Percentiles rank a stretch among this genome's conserved stretches.
Evolutionary conservation across 2,797 vertebrate species (phyloP).

Genomic region (Limosa lapponica): DNA sequence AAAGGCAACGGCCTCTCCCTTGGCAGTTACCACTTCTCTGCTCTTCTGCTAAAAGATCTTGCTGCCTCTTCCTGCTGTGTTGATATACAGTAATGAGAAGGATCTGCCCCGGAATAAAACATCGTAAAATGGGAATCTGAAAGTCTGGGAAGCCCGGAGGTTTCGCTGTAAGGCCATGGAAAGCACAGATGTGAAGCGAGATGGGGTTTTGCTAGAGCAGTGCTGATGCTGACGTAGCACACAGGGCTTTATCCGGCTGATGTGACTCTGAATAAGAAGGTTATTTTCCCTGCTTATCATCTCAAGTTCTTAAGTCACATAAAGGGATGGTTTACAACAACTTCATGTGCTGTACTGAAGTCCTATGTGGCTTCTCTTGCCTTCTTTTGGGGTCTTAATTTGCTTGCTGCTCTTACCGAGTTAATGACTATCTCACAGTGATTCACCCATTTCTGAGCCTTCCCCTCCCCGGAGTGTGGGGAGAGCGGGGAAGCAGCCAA

Average conservation of each 20-base stretch:
- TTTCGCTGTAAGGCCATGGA: not conserved
- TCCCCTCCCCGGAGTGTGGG: not conserved
- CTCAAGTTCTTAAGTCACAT: not conserved
- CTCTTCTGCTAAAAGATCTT: not conserved
- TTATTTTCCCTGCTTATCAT: not conserved
- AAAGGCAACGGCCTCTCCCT: not conserved
- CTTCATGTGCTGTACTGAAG: not conserved
- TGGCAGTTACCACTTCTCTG: not conserved
- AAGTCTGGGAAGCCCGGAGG: not conserved
- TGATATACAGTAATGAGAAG: not conserved
- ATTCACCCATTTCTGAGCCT: not conserved
- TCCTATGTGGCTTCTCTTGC: not conserved
- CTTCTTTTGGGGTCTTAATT: not conserved
- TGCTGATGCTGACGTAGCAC: not conserved
- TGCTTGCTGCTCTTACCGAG: not conserved
- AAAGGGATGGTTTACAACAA: not conserved
- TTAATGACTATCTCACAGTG: not conserved
- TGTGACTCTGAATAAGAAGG: not conserved
- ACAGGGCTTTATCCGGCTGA: not conserved
- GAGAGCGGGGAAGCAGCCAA: not conserved
- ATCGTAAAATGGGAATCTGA: not conserved
- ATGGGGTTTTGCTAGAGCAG: not conserved
- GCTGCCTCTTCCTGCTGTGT: not conserved
- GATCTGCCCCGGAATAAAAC: not conserved
- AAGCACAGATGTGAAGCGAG: not conserved